phyloP scores from a whole-genome alignment of 2,797 vertebrate species.

The Enteromius unitaeniatus region DNA sequence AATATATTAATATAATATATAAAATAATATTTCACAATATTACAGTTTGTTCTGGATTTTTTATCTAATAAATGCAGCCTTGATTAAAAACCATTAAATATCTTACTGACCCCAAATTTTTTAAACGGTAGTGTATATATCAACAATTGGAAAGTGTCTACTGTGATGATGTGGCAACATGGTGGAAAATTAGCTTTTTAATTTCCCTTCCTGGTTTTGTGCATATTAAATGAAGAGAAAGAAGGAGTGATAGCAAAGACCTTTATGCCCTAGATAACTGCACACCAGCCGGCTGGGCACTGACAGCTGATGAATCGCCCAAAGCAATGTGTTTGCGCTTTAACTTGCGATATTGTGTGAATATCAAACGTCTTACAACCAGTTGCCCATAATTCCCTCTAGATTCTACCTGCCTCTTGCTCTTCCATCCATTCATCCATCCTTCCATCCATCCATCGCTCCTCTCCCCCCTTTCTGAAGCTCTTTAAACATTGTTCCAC shows the following conservation, averaged over 20 bases:
- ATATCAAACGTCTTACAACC: constrained; percentile 65
- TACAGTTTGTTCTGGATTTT: too few species aligned
- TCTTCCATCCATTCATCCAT: constrained; percentile 36
- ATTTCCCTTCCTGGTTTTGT: not conserved
- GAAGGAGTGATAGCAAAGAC: not conserved
- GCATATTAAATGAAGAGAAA: not conserved
- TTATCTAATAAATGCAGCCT: too few species aligned
- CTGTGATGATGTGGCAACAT: constrained; percentile 3
- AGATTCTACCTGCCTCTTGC: constrained; percentile 47
- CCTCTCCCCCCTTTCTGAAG: not conserved
- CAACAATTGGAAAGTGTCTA: not conserved
- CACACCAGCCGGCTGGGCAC: constrained; percentile 55
- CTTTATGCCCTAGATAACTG: constrained; percentile 57
- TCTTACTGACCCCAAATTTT: too few species aligned
- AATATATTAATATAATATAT: too few species aligned
- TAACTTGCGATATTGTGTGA: constrained; percentile 54
- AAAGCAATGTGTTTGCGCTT: constrained; percentile 67
- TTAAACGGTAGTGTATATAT: not conserved
- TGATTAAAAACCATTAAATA: too few species aligned
- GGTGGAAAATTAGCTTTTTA: not conserved
- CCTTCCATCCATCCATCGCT: constrained; percentile 1
- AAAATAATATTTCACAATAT: too few species aligned
- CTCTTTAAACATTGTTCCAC: constrained; percentile 62
- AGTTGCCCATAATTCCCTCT: constrained; percentile 51
- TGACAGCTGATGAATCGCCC: constrained; percentile 72